phyloP scores from a whole-genome alignment of 1,140 invertebrate species.

The Caerostris extrusa region DNA sequence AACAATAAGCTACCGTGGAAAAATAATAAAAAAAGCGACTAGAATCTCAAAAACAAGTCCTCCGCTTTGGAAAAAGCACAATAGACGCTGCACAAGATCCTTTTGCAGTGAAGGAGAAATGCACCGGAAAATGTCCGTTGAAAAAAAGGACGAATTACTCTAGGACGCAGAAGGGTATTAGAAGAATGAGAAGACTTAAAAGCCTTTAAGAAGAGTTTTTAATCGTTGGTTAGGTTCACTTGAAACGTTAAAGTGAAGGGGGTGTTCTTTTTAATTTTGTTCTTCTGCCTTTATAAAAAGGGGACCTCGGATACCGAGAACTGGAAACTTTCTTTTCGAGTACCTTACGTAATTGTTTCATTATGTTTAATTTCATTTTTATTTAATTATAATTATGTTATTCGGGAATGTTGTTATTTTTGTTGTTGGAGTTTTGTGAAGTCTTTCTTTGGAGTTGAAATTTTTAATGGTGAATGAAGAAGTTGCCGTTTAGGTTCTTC shows the following conservation, averaged over 20 bases:
- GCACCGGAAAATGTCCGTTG: slow-evolving; percentile 15
- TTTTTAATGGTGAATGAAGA: no score
- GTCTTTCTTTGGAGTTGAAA: no score
- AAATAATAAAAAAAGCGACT: neutral
- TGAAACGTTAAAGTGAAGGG: neutral
- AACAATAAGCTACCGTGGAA: neutral
- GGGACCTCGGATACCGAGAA: neutral
- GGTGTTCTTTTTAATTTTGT: neutral
- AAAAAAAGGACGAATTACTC: slow-evolving; percentile 5
- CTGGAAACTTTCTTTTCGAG: neutral
- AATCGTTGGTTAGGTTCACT: slow-evolving; percentile 37
- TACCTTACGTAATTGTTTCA: neutral
- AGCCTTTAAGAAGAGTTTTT: slow-evolving; percentile 19
- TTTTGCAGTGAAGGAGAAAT: neutral
- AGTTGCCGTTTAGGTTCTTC: no score
- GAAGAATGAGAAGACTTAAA: neutral
- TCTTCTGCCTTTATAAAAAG: neutral
- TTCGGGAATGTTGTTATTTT: neutral
- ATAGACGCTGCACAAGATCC: neutral
- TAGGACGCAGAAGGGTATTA: neutral
- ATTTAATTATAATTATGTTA: neutral
- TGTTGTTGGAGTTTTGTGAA: neutral
- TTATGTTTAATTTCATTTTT: slow-evolving; percentile 46
- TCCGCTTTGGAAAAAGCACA: neutral
- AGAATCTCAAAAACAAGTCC: slow-evolving; percentile 20